Evolutionary conservation across 2,888 invertebrate genomes (phyloP).

Genomic region (Melieria picta): DNA sequence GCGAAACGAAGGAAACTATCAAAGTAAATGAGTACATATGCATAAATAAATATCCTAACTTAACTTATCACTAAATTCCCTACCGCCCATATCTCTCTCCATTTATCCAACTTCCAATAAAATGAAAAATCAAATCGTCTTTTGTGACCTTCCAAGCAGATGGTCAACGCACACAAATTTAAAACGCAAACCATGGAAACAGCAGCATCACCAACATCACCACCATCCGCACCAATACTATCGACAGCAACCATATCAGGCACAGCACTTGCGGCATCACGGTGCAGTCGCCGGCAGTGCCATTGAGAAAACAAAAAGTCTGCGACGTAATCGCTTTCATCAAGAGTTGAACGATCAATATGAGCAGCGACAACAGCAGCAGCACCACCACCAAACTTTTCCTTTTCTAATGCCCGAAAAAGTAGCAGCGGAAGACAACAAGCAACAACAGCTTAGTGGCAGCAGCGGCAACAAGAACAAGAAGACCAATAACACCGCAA

Average conservation of each 20-base stretch:
- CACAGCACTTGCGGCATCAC: constrained; percentile 39
- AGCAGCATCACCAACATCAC: constrained; percentile 49
- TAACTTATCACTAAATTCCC: no score
- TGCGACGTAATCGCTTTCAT: constrained; percentile 48
- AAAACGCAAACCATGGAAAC: constrained; percentile 57
- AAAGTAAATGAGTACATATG: constrained; percentile 51
- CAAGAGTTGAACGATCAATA: constrained; percentile 35
- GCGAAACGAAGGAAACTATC: constrained; percentile 62
- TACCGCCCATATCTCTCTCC: no score
- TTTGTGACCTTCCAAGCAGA: constrained; percentile 37
- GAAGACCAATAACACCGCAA: constrained; percentile 32
- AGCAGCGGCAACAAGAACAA: constrained; percentile 35
- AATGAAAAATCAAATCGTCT: not conserved
- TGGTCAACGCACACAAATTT: constrained; percentile 52
- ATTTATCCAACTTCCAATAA: no score
- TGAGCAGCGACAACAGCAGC: constrained; percentile 26
- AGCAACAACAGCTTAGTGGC: constrained; percentile 6
- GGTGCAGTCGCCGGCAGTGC: not conserved
- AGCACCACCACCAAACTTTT: not conserved
- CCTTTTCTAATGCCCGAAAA: not conserved
- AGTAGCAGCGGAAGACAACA: constrained; percentile 14
- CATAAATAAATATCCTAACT: not conserved
- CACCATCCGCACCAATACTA: constrained; percentile 33
- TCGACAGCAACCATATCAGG: constrained; percentile 34
- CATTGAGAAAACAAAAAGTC: constrained; percentile 32